Percentiles rank a stretch among this genome's conserved stretches.
phyloP scores from a whole-genome alignment of 2,113 vertebrate genomes.

The Tenebrosternarchus preto region DNA sequence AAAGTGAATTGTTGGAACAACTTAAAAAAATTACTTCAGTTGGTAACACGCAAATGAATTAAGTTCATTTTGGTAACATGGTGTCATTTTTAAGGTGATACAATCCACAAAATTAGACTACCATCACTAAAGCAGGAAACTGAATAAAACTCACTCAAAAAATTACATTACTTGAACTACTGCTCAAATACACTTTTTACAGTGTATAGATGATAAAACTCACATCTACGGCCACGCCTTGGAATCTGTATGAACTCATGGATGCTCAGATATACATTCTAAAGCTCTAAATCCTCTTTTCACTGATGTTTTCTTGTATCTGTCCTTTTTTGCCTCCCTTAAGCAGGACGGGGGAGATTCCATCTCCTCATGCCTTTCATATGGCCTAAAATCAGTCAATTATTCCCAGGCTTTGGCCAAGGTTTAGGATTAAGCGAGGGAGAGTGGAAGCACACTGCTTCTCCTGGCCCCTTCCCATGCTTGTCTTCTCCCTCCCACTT shows the following conservation, averaged over 20 bases:
- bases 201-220: no score
- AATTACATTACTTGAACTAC: no score
- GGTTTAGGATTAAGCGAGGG: constrained; percentile 66
- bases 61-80: no score
- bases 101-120: no score
- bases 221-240: not conserved
- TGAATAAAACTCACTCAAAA: no score
- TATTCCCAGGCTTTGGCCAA: constrained; percentile 58
- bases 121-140: no score
- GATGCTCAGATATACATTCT: not conserved
- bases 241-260: not conserved
- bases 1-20: no score
- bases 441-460: constrained; percentile 33
- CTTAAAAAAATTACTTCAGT: no score
- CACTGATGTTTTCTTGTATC: not conserved
- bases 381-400: constrained; percentile 64
- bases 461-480: constrained; percentile 35
- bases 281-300: constrained; percentile 33
- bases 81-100: no score
- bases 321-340: not conserved
- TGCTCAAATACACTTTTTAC: no score
- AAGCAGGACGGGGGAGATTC: constrained; percentile 47
- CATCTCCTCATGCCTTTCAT: constrained; percentile 59
- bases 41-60: no score
- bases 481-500: constrained; percentile 35